Evolutionary conservation across 2,797 vertebrate species (phyloP).

Genomic region (Phoebastria nigripes): DNA sequence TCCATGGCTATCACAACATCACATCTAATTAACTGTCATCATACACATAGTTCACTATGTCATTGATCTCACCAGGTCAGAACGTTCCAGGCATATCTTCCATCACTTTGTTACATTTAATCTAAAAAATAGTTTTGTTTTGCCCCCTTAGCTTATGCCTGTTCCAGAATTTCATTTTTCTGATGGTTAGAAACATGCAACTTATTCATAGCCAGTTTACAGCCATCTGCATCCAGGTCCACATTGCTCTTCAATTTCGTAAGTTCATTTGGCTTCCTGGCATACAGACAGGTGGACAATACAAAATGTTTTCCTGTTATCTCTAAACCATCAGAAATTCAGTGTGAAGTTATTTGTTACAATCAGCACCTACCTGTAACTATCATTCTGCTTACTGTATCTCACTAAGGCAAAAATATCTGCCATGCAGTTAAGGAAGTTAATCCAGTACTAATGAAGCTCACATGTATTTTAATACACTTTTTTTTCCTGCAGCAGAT

Average conservation of each 20-base stretch:
- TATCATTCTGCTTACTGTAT: constrained; percentile 93
- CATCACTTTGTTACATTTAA: background rate
- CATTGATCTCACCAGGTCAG: background rate
- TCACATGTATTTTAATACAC: background rate
- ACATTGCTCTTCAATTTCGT: background rate
- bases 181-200: background rate
- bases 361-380: constrained; percentile 87
- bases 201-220: background rate
- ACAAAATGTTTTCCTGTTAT: background rate
- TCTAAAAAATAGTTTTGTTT: background rate
- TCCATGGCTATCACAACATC: background rate
- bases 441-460: background rate
- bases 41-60: background rate
- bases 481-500: background rate
- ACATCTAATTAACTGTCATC: background rate
- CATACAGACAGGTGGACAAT: background rate
- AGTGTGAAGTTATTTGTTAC: background rate
- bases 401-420: constrained; percentile 99
- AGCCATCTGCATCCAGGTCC: background rate
- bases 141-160: background rate
- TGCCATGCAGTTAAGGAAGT: constrained; percentile 75
- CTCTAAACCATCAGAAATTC: background rate
- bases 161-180: background rate
- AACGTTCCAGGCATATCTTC: background rate
- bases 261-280: background rate